phyloP scores from a whole-genome alignment of 2,888 invertebrate species.

The Nesidiocoris tenuis region DNA sequence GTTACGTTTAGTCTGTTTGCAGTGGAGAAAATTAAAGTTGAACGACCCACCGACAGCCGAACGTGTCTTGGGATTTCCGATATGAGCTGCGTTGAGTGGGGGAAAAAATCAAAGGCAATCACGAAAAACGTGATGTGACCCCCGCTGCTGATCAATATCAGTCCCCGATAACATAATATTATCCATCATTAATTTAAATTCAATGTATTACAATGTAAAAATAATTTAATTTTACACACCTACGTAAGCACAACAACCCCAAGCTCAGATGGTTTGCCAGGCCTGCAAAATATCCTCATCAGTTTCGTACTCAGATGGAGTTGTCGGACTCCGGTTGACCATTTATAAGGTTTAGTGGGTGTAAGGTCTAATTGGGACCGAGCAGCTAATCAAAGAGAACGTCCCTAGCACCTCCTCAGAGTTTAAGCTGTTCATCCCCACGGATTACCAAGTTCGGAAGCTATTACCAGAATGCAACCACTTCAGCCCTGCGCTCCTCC shows the following conservation, averaged over 20 bases:
- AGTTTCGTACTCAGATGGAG: background rate
- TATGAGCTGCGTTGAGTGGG: background rate
- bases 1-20: background rate
- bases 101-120: background rate
- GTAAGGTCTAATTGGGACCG: background rate
- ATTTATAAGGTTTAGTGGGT: background rate
- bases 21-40: background rate
- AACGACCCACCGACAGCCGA: background rate
- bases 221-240: too few relatives aligned
- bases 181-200: too few relatives aligned
- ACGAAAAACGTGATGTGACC: background rate
- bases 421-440: background rate
- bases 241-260: too few relatives aligned
- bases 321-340: background rate
- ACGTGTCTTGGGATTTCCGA: background rate
- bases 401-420: background rate
- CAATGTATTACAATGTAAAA: too few relatives aligned
- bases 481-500: too few relatives aligned
- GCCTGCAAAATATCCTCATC: too few relatives aligned
- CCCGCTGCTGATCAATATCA: too few relatives aligned
- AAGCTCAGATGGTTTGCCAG: too few relatives aligned
- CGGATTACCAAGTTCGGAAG: background rate
- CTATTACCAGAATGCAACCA: background rate
- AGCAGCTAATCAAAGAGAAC: background rate
- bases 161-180: too few relatives aligned